Evolutionary conservation across 1,140 invertebrate species (phyloP).

Genomic region (Potamilus streckersoni): DNA sequence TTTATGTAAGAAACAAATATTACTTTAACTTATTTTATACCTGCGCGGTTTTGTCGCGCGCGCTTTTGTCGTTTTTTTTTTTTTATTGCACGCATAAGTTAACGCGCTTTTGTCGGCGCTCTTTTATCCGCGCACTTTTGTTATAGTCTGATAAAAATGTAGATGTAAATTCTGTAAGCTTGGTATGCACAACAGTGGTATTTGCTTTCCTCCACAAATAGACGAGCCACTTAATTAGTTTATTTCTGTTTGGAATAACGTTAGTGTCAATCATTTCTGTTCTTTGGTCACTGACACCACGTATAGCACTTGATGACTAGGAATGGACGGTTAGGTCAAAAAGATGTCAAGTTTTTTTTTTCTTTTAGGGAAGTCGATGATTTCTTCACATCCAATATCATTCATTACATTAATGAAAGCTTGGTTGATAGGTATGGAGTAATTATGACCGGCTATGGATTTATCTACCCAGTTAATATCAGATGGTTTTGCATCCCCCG

Average conservation of each 20-base stretch:
- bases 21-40: no score
- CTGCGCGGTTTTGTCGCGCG: no score
- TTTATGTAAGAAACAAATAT: no score
- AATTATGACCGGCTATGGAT: no score
- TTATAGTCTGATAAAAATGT: no score
- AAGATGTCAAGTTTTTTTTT: constrained; percentile 16
- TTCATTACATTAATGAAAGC: no score
- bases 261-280: background rate
- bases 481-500: background rate
- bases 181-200: background rate
- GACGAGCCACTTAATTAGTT: background rate
- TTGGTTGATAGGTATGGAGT: no score
- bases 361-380: background rate
- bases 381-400: constrained; percentile 1
- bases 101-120: no score
- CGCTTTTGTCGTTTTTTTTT: no score
- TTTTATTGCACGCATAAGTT: no score
- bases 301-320: background rate
- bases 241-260: constrained; percentile 2
- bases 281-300: constrained; percentile 5
- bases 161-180: no score
- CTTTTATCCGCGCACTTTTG: no score
- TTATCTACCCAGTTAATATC: constrained; percentile 4
- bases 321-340: background rate
- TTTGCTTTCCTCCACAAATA: constrained; percentile 3